Base-by-base conservation (phyloP, 2,797 vertebrate genomes). In the Phrynocephalus vlangalii region DNA sequence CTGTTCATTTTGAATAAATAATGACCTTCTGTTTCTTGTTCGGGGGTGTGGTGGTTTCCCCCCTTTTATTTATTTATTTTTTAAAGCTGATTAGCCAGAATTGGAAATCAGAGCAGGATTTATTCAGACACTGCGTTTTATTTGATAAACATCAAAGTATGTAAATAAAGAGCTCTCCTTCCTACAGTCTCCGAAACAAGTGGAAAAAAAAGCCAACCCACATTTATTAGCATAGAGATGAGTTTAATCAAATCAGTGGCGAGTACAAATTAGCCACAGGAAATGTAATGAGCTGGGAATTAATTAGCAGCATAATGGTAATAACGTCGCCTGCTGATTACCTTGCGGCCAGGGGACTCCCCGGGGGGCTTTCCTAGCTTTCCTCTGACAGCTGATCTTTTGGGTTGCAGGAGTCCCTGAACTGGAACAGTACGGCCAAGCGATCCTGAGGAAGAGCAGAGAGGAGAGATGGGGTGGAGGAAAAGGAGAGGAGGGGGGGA, bases 221-320 rank as follows among this genome's bases (percentile, higher is more conserved):
- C 95, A 89, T 97, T 98, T 97, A 98, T 98, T 98, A 97, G 97
- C 97, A 97, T 97, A 97, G 97, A 97, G 97, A 98, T 97, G 96
- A 97, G 97, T 97, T 97, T 97, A 96, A 97, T 97, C 97, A 97
- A 98, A 97, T 98, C 97, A 97, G 96, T 95, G 93, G 96, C 87
- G 92, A 96, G 96, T 96, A 97, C 97, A 97, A 97, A 97, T 97
- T 96, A 97, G 97, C 97, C 96, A 96, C 96, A 96, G 97, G 97
- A 97, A 97, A 96, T 93, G 96, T 97, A 97, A 97, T 95, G 96
- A 97, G 97, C 97, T 97, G 96, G 95, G 97, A 98, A 98, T 98
- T 98, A 97, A 98, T 98, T 97, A 97, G 97, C 95, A 95, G 95
- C 96, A 93, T 96, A 96, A 98, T 97, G 96, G 96, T 97, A 96